phyloP scores from a whole-genome alignment of 2,113 vertebrate species.

The Triplophysa tibetana region DNA sequence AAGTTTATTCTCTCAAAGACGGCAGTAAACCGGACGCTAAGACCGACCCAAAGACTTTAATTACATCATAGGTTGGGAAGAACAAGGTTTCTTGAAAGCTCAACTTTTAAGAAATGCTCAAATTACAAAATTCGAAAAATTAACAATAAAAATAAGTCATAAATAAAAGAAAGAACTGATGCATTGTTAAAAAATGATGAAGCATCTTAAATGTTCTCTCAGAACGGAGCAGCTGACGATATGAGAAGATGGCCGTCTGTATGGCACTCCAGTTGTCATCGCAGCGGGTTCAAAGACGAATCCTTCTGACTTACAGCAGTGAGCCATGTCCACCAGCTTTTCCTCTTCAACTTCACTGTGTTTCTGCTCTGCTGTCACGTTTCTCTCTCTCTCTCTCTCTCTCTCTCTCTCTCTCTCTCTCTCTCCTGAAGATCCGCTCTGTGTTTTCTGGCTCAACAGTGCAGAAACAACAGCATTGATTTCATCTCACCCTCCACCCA shows the following conservation, averaged over 20 bases:
- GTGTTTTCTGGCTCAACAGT: not conserved
- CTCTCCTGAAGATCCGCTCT: not conserved
- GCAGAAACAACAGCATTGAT: slow-evolving; percentile 28
- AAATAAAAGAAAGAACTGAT: too few species aligned
- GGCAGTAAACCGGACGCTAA: too few species aligned
- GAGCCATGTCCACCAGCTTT: not conserved
- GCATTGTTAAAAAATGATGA: not conserved
- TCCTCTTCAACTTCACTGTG: not conserved
- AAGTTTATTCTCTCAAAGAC: too few species aligned
- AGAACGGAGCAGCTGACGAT: too few species aligned
- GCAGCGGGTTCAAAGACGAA: not conserved
- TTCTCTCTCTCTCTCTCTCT: not conserved
- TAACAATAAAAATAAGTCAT: too few species aligned
- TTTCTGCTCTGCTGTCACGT: not conserved
- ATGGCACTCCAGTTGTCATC: not conserved
- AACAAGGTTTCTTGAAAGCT: too few species aligned
- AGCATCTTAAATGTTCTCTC: too few species aligned
- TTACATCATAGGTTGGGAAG: too few species aligned
- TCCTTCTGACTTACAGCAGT: not conserved
- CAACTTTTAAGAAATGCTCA: too few species aligned
- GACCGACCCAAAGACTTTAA: too few species aligned
- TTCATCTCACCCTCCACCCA: slow-evolving; percentile 15
- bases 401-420: not conserved
- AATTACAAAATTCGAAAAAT: too few species aligned
- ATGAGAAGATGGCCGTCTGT: too few species aligned